A percentile compares a stretch with the other conserved stretches of the same genome.
Evolutionary conservation across 2,113 vertebrate genomes (phyloP).

Genomic region (Callorhinus ursinus): DNA sequence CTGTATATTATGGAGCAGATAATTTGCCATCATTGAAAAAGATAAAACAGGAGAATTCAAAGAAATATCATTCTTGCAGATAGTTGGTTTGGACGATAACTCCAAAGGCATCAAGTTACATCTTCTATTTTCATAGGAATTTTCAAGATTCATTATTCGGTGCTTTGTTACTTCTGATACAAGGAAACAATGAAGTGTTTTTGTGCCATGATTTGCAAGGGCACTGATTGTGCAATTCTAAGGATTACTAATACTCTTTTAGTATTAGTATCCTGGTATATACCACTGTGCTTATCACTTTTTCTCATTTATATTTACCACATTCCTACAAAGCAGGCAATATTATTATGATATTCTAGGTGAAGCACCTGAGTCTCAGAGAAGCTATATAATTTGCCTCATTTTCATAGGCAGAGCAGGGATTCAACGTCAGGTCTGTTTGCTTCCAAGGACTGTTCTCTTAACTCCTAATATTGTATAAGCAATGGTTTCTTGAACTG

Average conservation of each 20-base stretch:
- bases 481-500: neutral
- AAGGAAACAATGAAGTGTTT: neutral
- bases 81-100: neutral
- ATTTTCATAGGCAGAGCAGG: constrained; percentile 2
- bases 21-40: constrained; percentile 5
- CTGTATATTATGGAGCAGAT: neutral
- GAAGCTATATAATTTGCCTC: neutral
- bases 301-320: neutral
- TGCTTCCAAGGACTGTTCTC: neutral
- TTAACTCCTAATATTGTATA: constrained; percentile 26
- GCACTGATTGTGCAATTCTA: neutral
- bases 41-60: neutral
- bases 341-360: neutral
- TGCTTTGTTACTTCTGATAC: neutral
- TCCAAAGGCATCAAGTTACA: constrained; percentile 1
- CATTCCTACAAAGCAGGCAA: neutral
- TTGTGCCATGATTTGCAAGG: constrained; percentile 28
- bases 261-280: neutral
- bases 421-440: neutral
- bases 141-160: neutral
- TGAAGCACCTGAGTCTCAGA: neutral
- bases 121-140: neutral
- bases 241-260: constrained; percentile 31
- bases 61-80: neutral
- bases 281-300: neutral